Evolutionary conservation across 2,113 vertebrate species (phyloP).

Genomic region (Rhipidura dahli): DNA sequence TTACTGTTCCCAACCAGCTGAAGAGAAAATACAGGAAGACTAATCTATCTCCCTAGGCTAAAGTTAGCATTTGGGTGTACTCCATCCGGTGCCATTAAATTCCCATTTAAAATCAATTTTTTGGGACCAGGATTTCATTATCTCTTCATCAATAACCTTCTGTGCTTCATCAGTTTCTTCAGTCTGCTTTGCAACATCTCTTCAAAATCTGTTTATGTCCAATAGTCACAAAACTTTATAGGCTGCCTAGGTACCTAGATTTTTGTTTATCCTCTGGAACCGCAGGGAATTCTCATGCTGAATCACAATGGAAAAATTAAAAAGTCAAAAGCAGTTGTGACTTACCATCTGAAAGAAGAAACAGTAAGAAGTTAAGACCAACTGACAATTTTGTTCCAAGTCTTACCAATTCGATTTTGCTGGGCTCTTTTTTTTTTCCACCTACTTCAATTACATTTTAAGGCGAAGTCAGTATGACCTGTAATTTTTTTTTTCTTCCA

Average conservation of each 20-base stretch:
- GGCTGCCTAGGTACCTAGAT: not conserved
- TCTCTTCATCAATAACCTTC: not conserved
- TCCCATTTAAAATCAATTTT: conserved; percentile 42
- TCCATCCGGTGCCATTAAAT: not conserved
- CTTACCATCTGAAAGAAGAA: not conserved
- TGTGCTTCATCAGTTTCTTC: not conserved
- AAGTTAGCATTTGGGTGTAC: conserved; percentile 18
- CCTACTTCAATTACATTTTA: not conserved
- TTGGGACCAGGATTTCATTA: not conserved
- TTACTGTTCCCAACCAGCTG: not conserved
- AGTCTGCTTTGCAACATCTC: not conserved
- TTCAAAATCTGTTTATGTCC: not conserved
- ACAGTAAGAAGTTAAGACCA: not conserved
- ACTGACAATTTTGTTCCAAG: not conserved
- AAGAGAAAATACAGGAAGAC: conserved; percentile 14
- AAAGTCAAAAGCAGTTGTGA: not conserved
- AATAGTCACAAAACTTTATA: not conserved
- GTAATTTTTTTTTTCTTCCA: not conserved
- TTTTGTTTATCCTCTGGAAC: not conserved
- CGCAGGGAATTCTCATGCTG: not conserved
- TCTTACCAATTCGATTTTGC: not conserved
- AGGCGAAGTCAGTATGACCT: not conserved
- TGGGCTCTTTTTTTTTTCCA: fast-evolving
- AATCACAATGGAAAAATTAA: not conserved
- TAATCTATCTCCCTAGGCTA: conserved; percentile 1